Evolutionary conservation across 1,140 invertebrate species (phyloP).

Genomic region (Zaprionus gabonicus): DNA sequence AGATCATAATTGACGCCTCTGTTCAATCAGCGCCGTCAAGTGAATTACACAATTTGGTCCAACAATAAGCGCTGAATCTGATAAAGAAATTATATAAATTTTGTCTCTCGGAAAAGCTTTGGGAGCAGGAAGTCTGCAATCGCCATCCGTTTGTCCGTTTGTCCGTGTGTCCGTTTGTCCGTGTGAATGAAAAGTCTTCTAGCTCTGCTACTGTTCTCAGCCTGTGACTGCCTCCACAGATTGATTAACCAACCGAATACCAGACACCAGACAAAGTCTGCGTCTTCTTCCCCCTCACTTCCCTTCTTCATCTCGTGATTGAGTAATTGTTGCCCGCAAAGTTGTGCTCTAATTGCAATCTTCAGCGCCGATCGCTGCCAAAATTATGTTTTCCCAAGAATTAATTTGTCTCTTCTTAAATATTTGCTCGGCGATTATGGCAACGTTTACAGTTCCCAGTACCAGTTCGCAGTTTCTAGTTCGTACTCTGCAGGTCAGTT

Average conservation of each 20-base stretch:
- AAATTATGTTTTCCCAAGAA: slow-evolving; percentile 62
- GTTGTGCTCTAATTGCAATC: slow-evolving; percentile 72
- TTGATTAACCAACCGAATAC: slow-evolving; percentile 56
- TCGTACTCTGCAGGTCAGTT: slow-evolving; percentile 7
- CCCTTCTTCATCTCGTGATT: slow-evolving; percentile 39
- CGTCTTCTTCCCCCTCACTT: background rate
- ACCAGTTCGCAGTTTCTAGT: slow-evolving; percentile 23
- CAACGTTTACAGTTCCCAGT: slow-evolving; percentile 29
- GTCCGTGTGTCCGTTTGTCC: background rate
- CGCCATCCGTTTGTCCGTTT: slow-evolving; percentile 50
- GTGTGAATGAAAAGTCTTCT: slow-evolving; percentile 58
- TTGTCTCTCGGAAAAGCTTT: slow-evolving; percentile 61
- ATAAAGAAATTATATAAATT: slow-evolving; percentile 81
- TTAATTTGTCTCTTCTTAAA: slow-evolving; percentile 34
- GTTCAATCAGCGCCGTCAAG: slow-evolving; percentile 61
- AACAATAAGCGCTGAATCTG: slow-evolving; percentile 66
- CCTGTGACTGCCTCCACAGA: slow-evolving; percentile 24
- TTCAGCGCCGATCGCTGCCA: slow-evolving; percentile 54
- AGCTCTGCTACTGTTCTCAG: slow-evolving; percentile 12
- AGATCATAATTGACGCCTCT: slow-evolving; percentile 58
- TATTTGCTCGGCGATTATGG: slow-evolving; percentile 30
- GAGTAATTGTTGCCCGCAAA: slow-evolving; percentile 62
- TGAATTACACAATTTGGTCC: slow-evolving; percentile 69
- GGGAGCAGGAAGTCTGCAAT: slow-evolving; percentile 72
- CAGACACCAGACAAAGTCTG: slow-evolving; percentile 17